Evolutionary conservation across 1,140 invertebrate genomes (phyloP), one percentile per base, ranked within the genome.

Genomic region (Stegodyphus dumicola): DNA sequence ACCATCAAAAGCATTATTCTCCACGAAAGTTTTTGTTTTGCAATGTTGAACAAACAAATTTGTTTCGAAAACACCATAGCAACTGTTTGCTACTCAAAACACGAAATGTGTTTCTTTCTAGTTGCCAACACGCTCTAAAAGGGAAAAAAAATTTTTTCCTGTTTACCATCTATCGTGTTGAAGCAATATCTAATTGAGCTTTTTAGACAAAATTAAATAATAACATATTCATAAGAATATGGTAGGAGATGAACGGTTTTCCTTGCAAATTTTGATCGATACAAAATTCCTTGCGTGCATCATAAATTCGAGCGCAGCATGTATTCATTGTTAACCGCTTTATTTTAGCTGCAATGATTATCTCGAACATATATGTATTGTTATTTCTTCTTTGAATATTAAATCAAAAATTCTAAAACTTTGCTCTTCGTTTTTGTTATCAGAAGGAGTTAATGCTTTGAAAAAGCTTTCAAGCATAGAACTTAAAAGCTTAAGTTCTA

Each of bases 1-100:
- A 60, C 9, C 9, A 60, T 11, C 15, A 15, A 15, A 11, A 15
- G 56, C 56, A 67, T 15, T 60, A 60, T 17, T n/a, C 65, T 15
- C 17, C 17, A 15, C 9, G n/a, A 67, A 67, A 17, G 7, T 67
- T 15, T 67, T 67, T 67, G 7, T 67, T 13, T 67, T 67, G 65
- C n/a, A 15, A n/a, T 18, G 60, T 13, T 77, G 33, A 77, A 77
- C 75, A 77, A 77, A 77, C 7, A 60, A 60, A 77, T 65, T 65
- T 77, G 56, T 77, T 66, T 77, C 56, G 18, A 6, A 77, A 33
- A 77, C 60, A 49, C 75, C 75, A 77, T 77, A 17, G 75, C 75
- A 77, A 77, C 75, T 66, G 52, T 65, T n/a, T 77, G 75, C 11
- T 65, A 52, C 48, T 51, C 52, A 60, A 77, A 77, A 77, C 48